Evolutionary conservation across 2,888 invertebrate genomes (phyloP).

Genomic region (Girardia tigrina): DNA sequence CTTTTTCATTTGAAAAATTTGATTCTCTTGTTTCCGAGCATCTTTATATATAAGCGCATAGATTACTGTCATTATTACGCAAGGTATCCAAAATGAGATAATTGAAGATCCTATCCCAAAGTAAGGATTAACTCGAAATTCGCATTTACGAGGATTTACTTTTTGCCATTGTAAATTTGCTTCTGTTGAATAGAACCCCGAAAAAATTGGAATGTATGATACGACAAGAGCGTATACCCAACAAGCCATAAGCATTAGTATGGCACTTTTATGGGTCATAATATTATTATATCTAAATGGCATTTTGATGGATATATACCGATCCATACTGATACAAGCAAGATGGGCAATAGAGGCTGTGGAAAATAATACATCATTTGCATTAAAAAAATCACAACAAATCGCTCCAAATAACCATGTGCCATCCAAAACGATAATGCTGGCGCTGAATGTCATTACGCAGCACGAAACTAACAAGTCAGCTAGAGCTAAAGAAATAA

Average conservation of each 20-base stretch:
- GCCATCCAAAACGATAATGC: constrained; percentile 52
- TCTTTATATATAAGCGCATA: constrained; percentile 47
- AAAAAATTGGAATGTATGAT: constrained; percentile 81
- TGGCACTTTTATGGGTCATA: constrained; percentile 69
- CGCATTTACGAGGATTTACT: constrained; percentile 42
- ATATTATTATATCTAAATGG: constrained; percentile 79
- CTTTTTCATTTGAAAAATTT: constrained; percentile 38
- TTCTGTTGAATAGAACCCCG: constrained; percentile 80
- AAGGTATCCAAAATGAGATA: constrained; percentile 50
- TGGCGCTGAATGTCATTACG: constrained; percentile 50
- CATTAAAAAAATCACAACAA: constrained; percentile 86
- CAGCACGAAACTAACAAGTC: constrained; percentile 70
- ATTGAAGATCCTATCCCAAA: constrained; percentile 48
- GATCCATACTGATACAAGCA: constrained; percentile 81
- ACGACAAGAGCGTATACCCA: constrained; percentile 81
- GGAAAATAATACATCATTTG: constrained; percentile 77
- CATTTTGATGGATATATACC: constrained; percentile 63
- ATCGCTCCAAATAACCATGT: constrained; percentile 72
- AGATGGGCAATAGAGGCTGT: constrained; percentile 74
- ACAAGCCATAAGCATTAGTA: constrained; percentile 58
- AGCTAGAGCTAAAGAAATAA: constrained; percentile 80
- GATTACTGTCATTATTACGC: constrained; percentile 47
- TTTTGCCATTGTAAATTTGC: constrained; percentile 52
- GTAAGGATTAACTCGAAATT: constrained; percentile 45
- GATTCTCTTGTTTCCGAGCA: constrained; percentile 46